phyloP scores from a whole-genome alignment of 2,113 vertebrate genomes.

The Ginglymostoma cirratum region DNA sequence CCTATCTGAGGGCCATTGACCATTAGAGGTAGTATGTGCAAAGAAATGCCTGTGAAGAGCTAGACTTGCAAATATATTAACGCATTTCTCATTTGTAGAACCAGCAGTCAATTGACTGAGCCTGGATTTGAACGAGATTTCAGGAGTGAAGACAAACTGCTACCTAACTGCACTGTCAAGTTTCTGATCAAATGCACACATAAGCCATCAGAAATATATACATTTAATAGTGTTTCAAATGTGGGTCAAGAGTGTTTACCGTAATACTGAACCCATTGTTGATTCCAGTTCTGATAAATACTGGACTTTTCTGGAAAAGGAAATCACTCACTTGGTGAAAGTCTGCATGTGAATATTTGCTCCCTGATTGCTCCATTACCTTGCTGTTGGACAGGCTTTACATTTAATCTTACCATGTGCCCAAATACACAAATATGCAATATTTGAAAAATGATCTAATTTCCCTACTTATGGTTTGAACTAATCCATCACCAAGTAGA shows the following conservation, averaged over 20 bases:
- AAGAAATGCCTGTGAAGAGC: neutral
- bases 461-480: neutral
- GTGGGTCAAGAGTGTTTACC: neutral
- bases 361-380: neutral
- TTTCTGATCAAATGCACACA: neutral
- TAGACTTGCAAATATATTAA: neutral
- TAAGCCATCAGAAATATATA: neutral
- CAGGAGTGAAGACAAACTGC: neutral
- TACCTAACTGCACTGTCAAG: neutral
- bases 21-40: neutral
- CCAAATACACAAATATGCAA: neutral
- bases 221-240: neutral
- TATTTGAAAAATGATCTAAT: neutral
- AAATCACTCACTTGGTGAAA: neutral
- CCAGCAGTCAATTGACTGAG: neutral
- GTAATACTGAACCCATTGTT: neutral
- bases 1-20: neutral
- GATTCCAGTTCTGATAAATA: neutral
- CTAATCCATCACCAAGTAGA: neutral
- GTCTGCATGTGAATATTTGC: neutral
- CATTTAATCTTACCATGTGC: neutral
- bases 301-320: neutral
- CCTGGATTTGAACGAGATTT: neutral
- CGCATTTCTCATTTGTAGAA: neutral
- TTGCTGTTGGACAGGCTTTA: neutral